Percentiles rank a stretch among this genome's conserved stretches.
These are phyloP conservation scores for Manacus vitellinus DNA, from an alignment of 2,113 vertebrate species.

Conservation along the genomic window DNA sequence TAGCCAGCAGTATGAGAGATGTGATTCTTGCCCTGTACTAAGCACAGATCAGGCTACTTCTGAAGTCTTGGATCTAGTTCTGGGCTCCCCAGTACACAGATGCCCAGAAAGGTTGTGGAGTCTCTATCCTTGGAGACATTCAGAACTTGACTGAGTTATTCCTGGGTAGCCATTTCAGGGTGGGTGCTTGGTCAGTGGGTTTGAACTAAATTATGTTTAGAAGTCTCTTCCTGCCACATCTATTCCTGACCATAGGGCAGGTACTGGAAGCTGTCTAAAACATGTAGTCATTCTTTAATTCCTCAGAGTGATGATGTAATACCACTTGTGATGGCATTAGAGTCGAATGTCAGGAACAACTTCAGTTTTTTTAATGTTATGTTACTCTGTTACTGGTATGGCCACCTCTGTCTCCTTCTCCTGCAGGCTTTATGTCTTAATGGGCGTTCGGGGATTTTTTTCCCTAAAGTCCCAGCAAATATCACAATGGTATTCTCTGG, in stretches of 20 bases:
- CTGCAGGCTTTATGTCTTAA: not conserved
- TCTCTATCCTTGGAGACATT: not conserved
- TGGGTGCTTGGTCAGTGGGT: not conserved
- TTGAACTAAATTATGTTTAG: not conserved
- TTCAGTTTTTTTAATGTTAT: not conserved
- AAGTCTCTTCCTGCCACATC: not conserved
- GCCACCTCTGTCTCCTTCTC: not conserved
- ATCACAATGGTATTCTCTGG: not conserved
- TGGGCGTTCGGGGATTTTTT: too few relatives aligned
- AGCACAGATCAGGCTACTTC: not conserved
- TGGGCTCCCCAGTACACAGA: not conserved
- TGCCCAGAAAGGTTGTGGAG: not conserved
- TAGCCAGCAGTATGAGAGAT: not conserved
- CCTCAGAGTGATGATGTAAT: not conserved
- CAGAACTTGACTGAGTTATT: not conserved
- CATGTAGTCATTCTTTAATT: not conserved
- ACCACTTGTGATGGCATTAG: not conserved
- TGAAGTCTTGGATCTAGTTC: not conserved
- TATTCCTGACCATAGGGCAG: not conserved
- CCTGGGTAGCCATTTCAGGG: accelerated
- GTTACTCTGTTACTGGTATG: not conserved
- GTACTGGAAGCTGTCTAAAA: not conserved
- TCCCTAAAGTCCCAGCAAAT: not conserved
- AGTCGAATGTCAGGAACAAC: not conserved
- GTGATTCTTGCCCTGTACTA: not conserved